Conservation (phyloP, 2,888 invertebrate species). For the Amblyjoppa proteus region DNA sequence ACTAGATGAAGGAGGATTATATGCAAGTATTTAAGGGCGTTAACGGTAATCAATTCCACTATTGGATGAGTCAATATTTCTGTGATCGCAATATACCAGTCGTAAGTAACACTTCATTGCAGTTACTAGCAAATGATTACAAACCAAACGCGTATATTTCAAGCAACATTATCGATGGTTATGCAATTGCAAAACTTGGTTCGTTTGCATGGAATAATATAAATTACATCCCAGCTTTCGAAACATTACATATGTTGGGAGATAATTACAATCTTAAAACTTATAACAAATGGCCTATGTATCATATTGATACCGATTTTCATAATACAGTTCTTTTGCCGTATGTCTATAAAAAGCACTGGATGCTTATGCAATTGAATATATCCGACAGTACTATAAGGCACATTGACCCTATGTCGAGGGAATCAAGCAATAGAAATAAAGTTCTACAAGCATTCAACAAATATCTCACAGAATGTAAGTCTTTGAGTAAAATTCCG, state of each 20-base stretch:
- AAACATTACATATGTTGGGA: not conserved
- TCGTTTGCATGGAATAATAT: constrained; percentile 12
- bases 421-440: not conserved
- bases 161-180: not conserved
- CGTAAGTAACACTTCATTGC: not conserved
- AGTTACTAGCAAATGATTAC: not conserved
- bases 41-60: not conserved
- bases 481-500: not conserved
- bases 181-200: not conserved
- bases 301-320: not conserved
- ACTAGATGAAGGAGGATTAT: too few relatives aligned
- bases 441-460: not conserved
- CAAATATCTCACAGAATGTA: not conserved
- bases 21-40: not conserved
- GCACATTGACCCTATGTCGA: constrained; percentile 6
- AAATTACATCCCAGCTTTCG: constrained; percentile 1
- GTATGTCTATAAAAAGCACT: not conserved
- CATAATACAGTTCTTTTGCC: not conserved
- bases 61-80: not conserved
- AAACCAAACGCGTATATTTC: constrained; percentile 14
- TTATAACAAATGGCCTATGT: not conserved
- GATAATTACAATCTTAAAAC: not conserved
- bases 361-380: constrained; percentile 12
- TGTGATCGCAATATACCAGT: not conserved
- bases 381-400: not conserved